Evolutionary conservation across 2,888 invertebrate genomes (phyloP).

Genomic region (Synergus umbraculus): DNA sequence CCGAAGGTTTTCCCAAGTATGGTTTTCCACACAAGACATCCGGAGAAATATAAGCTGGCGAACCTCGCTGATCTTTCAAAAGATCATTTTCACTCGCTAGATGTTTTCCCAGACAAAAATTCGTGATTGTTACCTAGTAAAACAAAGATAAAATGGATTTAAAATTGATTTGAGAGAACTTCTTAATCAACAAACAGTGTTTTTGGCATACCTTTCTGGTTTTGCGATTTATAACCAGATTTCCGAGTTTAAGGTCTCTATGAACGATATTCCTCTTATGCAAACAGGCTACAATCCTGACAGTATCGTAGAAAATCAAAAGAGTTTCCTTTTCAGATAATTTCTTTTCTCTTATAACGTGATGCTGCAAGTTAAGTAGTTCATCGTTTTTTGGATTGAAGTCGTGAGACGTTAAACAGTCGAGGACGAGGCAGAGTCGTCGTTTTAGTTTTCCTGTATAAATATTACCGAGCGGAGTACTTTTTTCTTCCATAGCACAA

Average conservation of each 20-base stretch:
- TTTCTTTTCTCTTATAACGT: slow-evolving; percentile 87
- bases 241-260: slow-evolving; percentile 87
- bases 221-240: slow-evolving; percentile 85
- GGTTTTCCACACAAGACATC: slow-evolving; percentile 88
- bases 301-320: slow-evolving; percentile 86
- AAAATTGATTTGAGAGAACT: background rate
- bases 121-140: slow-evolving; percentile 82
- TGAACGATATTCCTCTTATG: slow-evolving; percentile 89
- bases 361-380: slow-evolving; percentile 85
- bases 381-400: slow-evolving; percentile 80
- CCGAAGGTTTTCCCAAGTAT: slow-evolving; percentile 88
- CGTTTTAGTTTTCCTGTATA: slow-evolving; percentile 81
- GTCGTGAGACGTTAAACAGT: slow-evolving; percentile 86
- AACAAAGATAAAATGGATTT: background rate
- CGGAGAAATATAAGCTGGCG: slow-evolving; percentile 89
- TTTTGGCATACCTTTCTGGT: slow-evolving; percentile 77
- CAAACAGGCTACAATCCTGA: slow-evolving; percentile 85
- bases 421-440: slow-evolving; percentile 85
- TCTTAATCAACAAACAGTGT: background rate
- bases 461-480: slow-evolving; percentile 77
- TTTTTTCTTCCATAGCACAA: slow-evolving; percentile 83
- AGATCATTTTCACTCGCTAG: slow-evolving; percentile 85
- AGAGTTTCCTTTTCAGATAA: slow-evolving; percentile 86
- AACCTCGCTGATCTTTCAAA: slow-evolving; percentile 87
- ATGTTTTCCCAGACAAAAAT: slow-evolving; percentile 88